phyloP scores from a whole-genome alignment of 2,888 invertebrate species.

The Rhodophaea formosa region DNA sequence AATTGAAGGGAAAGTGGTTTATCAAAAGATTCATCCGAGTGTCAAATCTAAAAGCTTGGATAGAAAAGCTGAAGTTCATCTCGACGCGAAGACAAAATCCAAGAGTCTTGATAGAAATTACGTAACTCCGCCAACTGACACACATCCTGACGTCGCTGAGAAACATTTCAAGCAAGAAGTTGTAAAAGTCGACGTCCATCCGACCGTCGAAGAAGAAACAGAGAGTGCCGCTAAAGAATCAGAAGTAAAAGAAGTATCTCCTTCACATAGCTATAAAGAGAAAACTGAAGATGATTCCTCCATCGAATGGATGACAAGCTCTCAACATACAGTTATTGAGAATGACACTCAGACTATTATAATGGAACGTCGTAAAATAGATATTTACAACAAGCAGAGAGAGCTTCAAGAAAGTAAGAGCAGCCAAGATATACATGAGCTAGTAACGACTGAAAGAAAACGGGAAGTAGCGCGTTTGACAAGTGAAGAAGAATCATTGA shows the following conservation, averaged over 20 bases:
- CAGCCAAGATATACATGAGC: conserved; percentile 58
- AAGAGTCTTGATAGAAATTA: conserved; percentile 86
- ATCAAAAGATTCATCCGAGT: conserved; percentile 76
- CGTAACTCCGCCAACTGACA: conserved; percentile 61
- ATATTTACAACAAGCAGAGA: conserved; percentile 81
- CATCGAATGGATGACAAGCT: conserved; percentile 72
- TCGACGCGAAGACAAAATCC: conserved; percentile 81
- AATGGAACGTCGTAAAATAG: conserved; percentile 82
- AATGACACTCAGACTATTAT: conserved; percentile 83
- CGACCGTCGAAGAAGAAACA: conserved; percentile 51
- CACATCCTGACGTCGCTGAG: conserved; percentile 56
- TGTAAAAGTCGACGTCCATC: conserved; percentile 73
- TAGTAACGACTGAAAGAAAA: conserved; percentile 61
- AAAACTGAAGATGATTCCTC: conserved; percentile 74
- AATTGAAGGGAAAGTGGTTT: conserved; percentile 83
- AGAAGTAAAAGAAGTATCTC: conserved; percentile 55
- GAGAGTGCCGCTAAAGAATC: conserved; percentile 36
- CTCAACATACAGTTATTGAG: conserved; percentile 69
- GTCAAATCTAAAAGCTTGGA: conserved; percentile 86
- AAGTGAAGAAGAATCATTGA: conserved; percentile 86
- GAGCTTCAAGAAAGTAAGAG: conserved; percentile 68
- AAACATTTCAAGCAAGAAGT: conserved; percentile 76
- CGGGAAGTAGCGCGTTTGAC: conserved; percentile 76
- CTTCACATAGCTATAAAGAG: conserved; percentile 66
- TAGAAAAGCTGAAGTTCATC: conserved; percentile 81